These are phyloP conservation scores for Mongoloraphidia duomilia DNA, from an alignment of 2,888 invertebrate genomes.

Conservation along the genomic window DNA sequence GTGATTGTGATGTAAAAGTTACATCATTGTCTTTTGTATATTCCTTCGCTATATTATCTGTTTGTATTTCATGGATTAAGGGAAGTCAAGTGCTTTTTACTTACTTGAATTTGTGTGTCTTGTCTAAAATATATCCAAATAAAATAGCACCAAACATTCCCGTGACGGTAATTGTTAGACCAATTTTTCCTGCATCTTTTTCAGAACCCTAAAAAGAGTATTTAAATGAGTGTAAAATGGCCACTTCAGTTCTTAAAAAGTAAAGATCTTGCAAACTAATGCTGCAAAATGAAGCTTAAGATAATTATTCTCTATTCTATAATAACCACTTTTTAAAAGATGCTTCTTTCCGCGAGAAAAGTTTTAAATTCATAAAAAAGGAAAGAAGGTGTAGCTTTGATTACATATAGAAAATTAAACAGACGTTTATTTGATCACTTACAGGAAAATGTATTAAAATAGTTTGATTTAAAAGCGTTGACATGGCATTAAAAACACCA, in stretches of 20 bases:
- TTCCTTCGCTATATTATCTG: neutral
- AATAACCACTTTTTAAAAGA: too few relatives aligned
- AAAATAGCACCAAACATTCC: conserved; percentile 43
- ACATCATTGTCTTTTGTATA: too few relatives aligned
- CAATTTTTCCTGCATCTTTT: conserved; percentile 38
- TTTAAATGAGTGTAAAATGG: too few relatives aligned
- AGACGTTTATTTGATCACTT: conserved; percentile 3
- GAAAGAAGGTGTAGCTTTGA: too few relatives aligned
- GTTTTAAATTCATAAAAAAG: too few relatives aligned
- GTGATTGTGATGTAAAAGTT: too few relatives aligned
- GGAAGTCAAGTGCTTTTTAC: conserved; percentile 14
- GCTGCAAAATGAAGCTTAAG: too few relatives aligned
- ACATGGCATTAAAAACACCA: conserved; percentile 52
- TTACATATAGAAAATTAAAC: neutral
- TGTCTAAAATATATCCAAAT: conserved; percentile 41
- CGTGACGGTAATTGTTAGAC: conserved; percentile 38
- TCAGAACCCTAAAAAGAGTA: conserved; percentile 22
- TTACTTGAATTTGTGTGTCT: conserved; percentile 42
- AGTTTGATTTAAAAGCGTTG: conserved; percentile 34
- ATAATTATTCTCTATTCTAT: too few relatives aligned
- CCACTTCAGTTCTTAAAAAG: too few relatives aligned
- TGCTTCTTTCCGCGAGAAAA: too few relatives aligned
- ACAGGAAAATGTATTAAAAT: conserved; percentile 19
- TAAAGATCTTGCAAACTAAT: too few relatives aligned
- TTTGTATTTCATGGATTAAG: too few relatives aligned